Conservation (phyloP, 2,113 vertebrate species). For the Eira barbara region DNA sequence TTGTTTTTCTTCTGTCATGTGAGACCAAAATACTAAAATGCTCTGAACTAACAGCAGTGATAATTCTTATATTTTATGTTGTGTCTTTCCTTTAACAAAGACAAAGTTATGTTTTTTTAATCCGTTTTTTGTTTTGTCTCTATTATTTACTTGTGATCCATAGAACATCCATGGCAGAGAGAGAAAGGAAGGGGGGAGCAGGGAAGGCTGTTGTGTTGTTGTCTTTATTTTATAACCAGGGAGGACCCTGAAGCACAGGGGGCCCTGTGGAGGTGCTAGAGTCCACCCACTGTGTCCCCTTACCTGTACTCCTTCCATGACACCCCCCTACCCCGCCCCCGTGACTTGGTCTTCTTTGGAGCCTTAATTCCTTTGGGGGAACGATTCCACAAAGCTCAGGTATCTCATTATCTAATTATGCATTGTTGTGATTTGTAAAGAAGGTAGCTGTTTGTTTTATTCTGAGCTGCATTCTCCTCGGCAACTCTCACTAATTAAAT, state of each 20-base stretch:
- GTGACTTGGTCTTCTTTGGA: not conserved
- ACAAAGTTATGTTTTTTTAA: not conserved
- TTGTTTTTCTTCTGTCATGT: not conserved
- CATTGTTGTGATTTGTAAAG: conserved; percentile 41
- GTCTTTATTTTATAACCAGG: not conserved
- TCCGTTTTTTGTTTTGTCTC: not conserved
- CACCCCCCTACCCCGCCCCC: too few relatives aligned
- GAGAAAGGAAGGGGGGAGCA: too few relatives aligned
- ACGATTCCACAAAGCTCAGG: not conserved
- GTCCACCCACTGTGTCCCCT: not conserved
- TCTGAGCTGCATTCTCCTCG: not conserved
- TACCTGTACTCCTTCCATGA: not conserved
- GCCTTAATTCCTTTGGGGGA: not conserved
- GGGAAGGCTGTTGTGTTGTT: rapidly evolving
- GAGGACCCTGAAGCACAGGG: not conserved
- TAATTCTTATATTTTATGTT: not conserved
- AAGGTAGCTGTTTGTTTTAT: conserved; percentile 47
- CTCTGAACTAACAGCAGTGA: not conserved
- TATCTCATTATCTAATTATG: conserved; percentile 32
- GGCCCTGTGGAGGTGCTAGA: not conserved
- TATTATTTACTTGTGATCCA: not conserved
- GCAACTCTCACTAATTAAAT: conserved; percentile 58
- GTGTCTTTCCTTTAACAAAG: not conserved
- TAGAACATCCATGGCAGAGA: not conserved
- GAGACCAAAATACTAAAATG: not conserved